A percentile compares a stretch with the other conserved stretches of the same genome.
Evolutionary conservation across 2,113 vertebrate genomes (phyloP).

Genomic region (Pongo pygmaeus): DNA sequence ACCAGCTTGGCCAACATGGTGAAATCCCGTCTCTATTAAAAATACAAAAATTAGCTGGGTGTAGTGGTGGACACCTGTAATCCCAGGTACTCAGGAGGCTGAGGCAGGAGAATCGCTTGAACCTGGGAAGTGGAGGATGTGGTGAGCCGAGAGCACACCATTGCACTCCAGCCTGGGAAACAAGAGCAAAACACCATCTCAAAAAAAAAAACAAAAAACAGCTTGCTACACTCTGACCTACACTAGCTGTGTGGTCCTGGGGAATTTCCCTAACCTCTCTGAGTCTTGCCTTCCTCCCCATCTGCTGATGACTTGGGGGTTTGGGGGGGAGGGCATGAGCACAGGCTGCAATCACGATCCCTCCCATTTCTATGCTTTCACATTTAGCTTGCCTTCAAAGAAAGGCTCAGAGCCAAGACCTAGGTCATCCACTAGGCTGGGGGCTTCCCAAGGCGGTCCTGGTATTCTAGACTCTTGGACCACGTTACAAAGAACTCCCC

Average conservation of each 20-base stretch:
- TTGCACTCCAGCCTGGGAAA: neutral
- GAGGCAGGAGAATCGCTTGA: neutral
- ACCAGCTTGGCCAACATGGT: neutral
- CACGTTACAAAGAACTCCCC: neutral
- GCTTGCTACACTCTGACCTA: neutral
- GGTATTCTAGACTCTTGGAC: neutral
- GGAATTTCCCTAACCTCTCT: neutral
- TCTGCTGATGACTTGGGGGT: neutral
- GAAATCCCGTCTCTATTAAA: neutral
- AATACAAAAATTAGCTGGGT: neutral
- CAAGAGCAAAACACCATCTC: too few species aligned
- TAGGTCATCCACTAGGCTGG: neutral
- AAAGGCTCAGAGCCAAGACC: neutral
- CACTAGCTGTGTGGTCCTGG: neutral
- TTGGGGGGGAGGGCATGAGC: neutral
- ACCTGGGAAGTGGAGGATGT: neutral
- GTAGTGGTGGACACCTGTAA: accelerated
- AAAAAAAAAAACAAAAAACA: neutral
- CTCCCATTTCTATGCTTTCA: neutral
- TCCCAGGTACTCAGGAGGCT: neutral
- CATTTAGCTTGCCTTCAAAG: neutral
- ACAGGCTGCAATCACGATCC: neutral
- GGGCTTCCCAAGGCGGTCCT: neutral
- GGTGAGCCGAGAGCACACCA: neutral
- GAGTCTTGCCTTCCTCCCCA: neutral